These are phyloP conservation scores for Asteroscopus sphinx DNA, from an alignment of 2,888 invertebrate genomes.

Conservation along the genomic window DNA sequence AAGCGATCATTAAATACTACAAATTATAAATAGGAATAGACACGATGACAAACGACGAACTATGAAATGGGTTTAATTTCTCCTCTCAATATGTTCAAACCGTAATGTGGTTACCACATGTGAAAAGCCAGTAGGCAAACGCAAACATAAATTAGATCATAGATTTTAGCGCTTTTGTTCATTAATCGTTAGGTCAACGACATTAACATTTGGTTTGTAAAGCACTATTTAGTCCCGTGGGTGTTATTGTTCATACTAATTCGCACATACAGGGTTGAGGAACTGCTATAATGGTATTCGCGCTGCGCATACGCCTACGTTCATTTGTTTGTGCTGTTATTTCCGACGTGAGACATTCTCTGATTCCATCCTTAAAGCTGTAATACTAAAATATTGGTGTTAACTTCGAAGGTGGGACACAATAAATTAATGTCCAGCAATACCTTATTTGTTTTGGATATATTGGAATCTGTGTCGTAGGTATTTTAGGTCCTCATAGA, in stretches of 20 bases:
- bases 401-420: slow-evolving; percentile 15
- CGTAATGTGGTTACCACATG: slow-evolving; percentile 50
- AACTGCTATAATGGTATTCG: slow-evolving; percentile 53
- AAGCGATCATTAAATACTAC: too few species aligned
- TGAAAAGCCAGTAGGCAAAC: slow-evolving; percentile 19
- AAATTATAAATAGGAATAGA: too few species aligned
- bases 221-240: slow-evolving; percentile 65
- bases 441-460: slow-evolving; percentile 9
- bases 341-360: slow-evolving; percentile 28
- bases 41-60: too few species aligned
- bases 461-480: too few species aligned
- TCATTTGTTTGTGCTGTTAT: slow-evolving; percentile 32
- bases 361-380: slow-evolving; percentile 40
- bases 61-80: background rate
- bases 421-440: slow-evolving; percentile 19
- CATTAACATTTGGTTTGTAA: slow-evolving; percentile 65
- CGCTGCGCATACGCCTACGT: slow-evolving; percentile 51
- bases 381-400: slow-evolving; percentile 40
- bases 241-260: slow-evolving; percentile 76
- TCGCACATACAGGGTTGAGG: slow-evolving; percentile 61
- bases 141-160: slow-evolving; percentile 13
- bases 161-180: slow-evolving; percentile 17
- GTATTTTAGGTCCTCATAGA: too few species aligned
- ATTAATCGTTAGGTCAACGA: slow-evolving; percentile 64
- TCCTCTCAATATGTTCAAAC: background rate